Base-by-base conservation (phyloP, 2,888 invertebrate species). In the Hesperia comma region DNA sequence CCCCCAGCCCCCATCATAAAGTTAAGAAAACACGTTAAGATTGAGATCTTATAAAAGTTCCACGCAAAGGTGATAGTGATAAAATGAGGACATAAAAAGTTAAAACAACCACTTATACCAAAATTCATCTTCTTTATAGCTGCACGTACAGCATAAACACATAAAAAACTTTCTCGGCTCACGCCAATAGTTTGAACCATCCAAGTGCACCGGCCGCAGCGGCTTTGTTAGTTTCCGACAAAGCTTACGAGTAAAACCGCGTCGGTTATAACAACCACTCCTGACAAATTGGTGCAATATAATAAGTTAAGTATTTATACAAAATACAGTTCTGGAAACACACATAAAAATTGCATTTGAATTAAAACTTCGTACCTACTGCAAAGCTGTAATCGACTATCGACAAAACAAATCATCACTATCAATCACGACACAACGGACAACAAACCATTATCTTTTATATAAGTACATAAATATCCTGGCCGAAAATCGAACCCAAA, bases 151-250 rank as follows among this genome's bases (percentile, higher is more conserved):
- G 37, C 71, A 77, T 75, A 76, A 78, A 78, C 74, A 73, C 75
- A 74, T 78, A 76, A 76, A 76, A 79, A 79, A 74, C 61, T 68
- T 69, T 77, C 74, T 60, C 74, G 63, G 41, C 56, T 68, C 58
- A 63, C 69, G 74, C 80, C 79, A 71, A 77, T 82, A 77, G 76
- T 72, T 66, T 61, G 74, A 77, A 19, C 49, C 49, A 49, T 49
- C 49, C 19, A 10, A 49, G 19, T 49, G 49, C 49, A 74, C 71
- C 67, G 60, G 74, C 75, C 57, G 61, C 67, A 67, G 33, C 49
- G 55, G 60, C 43, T 49, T 37, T 67, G 61, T 67, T 61, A 67
- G 55, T 61, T 61, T 61, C 61, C 46, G 37, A 41, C 57, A 57
- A 53, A 56, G 51, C 49, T 63, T 63, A 19, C 49, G 19, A 49